phyloP scores from a whole-genome alignment of 2,113 vertebrate genomes.

The Apteryx owenii region DNA sequence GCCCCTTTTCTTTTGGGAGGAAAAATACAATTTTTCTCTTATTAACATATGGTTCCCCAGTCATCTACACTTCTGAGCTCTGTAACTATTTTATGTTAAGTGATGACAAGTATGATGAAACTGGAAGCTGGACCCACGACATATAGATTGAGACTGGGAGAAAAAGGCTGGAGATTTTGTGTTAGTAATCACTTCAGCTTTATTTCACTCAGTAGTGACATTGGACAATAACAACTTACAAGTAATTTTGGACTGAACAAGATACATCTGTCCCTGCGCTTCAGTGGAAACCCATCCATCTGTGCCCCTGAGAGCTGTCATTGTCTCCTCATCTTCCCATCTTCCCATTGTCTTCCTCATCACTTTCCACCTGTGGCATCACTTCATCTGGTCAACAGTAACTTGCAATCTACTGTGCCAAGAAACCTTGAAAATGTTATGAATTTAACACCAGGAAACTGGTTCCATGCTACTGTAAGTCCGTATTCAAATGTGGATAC shows the following conservation, averaged over 20 bases:
- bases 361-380: neutral
- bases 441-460: neutral
- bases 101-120: neutral
- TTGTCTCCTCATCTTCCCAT: neutral
- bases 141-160: neutral
- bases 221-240: neutral
- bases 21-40: slow-evolving; percentile 22
- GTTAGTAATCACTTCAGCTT: neutral
- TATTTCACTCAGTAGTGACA: neutral
- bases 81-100: neutral
- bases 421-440: neutral
- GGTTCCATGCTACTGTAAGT: neutral
- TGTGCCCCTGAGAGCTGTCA: accelerated
- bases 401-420: neutral
- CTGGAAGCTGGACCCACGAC: neutral
- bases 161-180: neutral
- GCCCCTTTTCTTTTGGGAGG: neutral
- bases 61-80: slow-evolving; percentile 3
- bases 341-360: neutral
- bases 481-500: neutral
- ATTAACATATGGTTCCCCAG: neutral
- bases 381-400: neutral
- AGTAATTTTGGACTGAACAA: neutral
- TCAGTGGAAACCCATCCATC: neutral
- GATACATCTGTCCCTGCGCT: neutral